Percentiles rank a stretch among this genome's conserved stretches.
Evolutionary conservation across 2,113 vertebrate genomes (phyloP).

Genomic region (Platysteira castanea): DNA sequence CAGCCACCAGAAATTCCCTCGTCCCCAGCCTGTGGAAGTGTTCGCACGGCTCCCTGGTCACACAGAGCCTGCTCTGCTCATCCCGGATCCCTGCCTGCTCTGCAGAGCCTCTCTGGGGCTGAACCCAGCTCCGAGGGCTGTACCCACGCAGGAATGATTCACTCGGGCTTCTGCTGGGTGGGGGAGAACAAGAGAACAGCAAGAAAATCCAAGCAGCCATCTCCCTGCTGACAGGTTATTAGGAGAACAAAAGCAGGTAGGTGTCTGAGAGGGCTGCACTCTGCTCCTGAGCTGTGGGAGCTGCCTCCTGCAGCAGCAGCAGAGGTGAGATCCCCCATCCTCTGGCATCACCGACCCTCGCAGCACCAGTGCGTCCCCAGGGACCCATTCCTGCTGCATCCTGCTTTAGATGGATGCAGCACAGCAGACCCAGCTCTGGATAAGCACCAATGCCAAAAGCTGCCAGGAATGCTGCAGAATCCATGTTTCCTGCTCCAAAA

Average conservation of each 20-base stretch:
- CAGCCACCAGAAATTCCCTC: background rate
- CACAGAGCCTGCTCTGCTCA: background rate
- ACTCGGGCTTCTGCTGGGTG: background rate
- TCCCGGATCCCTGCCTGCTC: background rate
- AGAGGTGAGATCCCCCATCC: background rate
- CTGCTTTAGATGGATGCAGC: background rate
- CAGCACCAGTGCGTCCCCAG: fast-evolving
- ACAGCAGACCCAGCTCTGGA: background rate
- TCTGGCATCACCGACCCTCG: background rate
- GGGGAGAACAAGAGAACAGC: background rate
- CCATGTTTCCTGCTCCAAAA: background rate
- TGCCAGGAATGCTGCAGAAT: background rate
- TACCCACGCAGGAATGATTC: background rate
- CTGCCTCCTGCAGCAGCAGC: background rate
- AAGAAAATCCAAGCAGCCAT: background rate
- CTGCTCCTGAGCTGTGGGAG: background rate
- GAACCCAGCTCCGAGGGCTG: background rate
- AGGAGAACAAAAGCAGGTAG: background rate
- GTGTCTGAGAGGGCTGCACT: background rate
- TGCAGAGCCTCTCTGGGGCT: background rate
- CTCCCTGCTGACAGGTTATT: background rate
- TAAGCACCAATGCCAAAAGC: background rate
- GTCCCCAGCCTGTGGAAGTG: background rate
- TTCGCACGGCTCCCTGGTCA: background rate
- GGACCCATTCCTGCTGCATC: background rate